These are phyloP conservation scores for Phoebastria nigripes DNA, from an alignment of 2,797 vertebrate genomes.

Conservation along the genomic window DNA sequence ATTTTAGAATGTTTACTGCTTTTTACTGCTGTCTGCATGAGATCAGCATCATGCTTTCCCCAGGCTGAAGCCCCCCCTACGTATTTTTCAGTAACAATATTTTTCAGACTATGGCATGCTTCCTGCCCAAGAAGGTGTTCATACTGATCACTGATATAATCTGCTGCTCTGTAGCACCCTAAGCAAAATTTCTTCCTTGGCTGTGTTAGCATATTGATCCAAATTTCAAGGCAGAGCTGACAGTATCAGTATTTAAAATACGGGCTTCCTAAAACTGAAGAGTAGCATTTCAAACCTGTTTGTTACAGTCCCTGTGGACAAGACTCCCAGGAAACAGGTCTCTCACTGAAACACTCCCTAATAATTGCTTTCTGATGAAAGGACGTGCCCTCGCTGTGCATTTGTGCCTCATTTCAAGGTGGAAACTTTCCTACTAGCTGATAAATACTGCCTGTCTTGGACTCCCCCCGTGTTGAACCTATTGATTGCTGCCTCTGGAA, in stretches of 20 bases:
- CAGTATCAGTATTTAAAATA: neutral
- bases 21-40: neutral
- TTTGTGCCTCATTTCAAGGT: neutral
- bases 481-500: neutral
- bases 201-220: neutral
- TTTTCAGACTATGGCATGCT: neutral
- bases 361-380: neutral
- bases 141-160: neutral
- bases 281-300: neutral
- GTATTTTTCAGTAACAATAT: neutral
- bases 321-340: neutral
- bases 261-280: neutral
- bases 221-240: neutral
- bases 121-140: neutral
- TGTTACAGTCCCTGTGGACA: neutral
- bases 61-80: neutral
- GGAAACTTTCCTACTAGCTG: neutral
- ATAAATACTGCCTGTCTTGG: neutral
- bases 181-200: neutral
- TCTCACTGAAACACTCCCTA: neutral
- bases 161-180: neutral
- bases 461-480: accelerated
- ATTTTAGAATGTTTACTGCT: neutral
- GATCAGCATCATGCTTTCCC: neutral
- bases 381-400: neutral